These are phyloP conservation scores for Epicampocera succincta DNA, from an alignment of 2,888 invertebrate genomes.

Conservation along the genomic window DNA sequence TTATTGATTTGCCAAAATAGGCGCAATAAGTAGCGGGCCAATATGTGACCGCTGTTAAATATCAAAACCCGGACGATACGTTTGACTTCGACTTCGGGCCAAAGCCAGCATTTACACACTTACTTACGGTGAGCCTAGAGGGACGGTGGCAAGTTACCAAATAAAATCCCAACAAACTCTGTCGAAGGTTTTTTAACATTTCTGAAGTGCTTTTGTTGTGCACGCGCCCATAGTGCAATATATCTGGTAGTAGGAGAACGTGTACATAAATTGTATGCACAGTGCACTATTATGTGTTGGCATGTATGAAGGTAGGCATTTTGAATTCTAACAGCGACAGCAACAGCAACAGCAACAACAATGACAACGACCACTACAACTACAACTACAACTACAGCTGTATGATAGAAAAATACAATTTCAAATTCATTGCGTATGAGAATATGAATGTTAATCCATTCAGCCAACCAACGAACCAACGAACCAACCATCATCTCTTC, in stretches of 20 bases:
- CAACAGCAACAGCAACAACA: constrained; percentile 32
- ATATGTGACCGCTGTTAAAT: too few species aligned
- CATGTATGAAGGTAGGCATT: constrained; percentile 30
- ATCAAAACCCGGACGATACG: too few species aligned
- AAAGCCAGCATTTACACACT: too few species aligned
- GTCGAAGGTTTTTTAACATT: too few species aligned
- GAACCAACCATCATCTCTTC: constrained; percentile 15
- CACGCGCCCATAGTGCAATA: constrained; percentile 36
- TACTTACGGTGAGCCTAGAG: too few species aligned
- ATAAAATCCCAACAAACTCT: too few species aligned
- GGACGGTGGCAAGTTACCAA: background rate
- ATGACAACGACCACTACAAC: background rate
- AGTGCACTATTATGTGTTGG: background rate
- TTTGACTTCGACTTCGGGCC: too few species aligned
- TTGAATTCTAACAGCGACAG: constrained; percentile 33
- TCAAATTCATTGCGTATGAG: constrained; percentile 69
- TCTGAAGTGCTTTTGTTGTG: background rate
- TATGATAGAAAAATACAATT: constrained; percentile 43
- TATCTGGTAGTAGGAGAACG: constrained; percentile 16
- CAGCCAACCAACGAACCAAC: constrained; percentile 15
- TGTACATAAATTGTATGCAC: constrained; percentile 18
- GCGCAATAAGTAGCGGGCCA: too few species aligned
- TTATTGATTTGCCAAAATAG: too few species aligned
- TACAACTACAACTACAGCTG: constrained; percentile 16
- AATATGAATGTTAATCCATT: constrained; percentile 60